These are phyloP conservation scores for Gobio occitaniae DNA, from an alignment of 2,797 vertebrate species.

Conservation along the genomic window DNA sequence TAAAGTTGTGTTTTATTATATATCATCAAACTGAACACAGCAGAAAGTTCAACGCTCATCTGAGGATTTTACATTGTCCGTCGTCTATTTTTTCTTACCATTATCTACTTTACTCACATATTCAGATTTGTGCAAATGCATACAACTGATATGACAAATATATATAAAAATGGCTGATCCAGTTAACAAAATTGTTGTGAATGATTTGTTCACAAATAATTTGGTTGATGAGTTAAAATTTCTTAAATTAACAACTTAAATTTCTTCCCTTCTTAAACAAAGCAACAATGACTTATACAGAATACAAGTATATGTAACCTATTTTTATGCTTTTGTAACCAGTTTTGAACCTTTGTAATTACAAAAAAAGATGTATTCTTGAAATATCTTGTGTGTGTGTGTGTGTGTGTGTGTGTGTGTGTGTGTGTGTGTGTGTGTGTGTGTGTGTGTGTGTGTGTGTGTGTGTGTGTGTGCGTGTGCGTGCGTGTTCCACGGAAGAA, in stretches of 20 bases:
- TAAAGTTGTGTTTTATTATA: not conserved
- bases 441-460: too few species aligned
- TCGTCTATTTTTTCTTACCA: not conserved
- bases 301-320: not conserved
- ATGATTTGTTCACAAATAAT: not conserved
- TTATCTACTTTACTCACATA: not conserved
- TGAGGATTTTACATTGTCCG: not conserved
- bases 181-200: not conserved
- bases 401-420: too few species aligned
- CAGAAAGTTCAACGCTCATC: not conserved
- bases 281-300: not conserved
- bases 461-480: not conserved
- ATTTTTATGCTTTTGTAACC: not conserved
- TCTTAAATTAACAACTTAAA: not conserved
- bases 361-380: too few species aligned
- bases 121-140: not conserved
- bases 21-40: not conserved
- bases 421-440: not conserved
- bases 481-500: not conserved
- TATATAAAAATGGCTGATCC: not conserved
- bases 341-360: not conserved
- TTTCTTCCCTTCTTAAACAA: not conserved
- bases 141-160: not conserved
- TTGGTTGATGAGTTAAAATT: not conserved
- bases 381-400: too few species aligned